These are phyloP conservation scores for Calephelis virginiensis DNA, from an alignment of 1,140 invertebrate genomes.

Conservation along the genomic window DNA sequence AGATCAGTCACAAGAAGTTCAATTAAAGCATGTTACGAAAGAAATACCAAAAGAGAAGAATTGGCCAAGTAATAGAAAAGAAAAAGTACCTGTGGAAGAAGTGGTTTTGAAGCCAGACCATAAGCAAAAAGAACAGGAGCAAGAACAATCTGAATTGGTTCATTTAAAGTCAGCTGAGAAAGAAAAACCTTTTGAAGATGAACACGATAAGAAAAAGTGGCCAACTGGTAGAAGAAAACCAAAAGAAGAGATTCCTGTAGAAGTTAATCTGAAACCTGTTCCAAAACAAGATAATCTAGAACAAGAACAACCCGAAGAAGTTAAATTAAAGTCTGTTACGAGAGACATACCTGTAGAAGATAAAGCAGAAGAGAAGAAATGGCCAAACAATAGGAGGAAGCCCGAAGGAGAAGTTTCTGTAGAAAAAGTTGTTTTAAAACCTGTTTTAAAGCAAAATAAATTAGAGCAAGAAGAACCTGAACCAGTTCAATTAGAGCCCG, in stretches of 20 bases:
- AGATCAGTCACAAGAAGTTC: conserved; percentile 34
- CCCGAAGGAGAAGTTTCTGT: conserved; percentile 35
- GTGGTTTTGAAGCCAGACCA: conserved; percentile 34
- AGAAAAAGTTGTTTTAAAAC: conserved; percentile 43
- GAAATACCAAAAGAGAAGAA: conserved; percentile 52
- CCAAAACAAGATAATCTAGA: conserved; percentile 35
- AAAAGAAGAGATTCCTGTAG: conserved; percentile 58
- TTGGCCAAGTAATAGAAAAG: conserved; percentile 59
- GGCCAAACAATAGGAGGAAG: conserved; percentile 36
- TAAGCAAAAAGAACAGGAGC: conserved; percentile 36
- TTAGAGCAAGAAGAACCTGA: conserved; percentile 64
- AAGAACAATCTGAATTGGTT: conserved; percentile 25
- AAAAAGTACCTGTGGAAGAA: conserved; percentile 32
- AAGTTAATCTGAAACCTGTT: conserved; percentile 46
- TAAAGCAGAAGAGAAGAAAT: conserved; percentile 26
- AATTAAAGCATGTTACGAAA: conserved; percentile 29
- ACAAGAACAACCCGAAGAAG: conserved; percentile 34
- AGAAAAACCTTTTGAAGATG: conserved; percentile 21
- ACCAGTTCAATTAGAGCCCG: conserved; percentile 36
- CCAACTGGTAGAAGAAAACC: conserved; percentile 50
- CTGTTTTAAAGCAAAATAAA: conserved; percentile 44
- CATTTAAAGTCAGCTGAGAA: conserved; percentile 35
- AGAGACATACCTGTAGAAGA: conserved; percentile 34
- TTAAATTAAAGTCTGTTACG: conserved; percentile 27
- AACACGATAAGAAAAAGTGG: neutral